Evolutionary conservation across 2,888 invertebrate species (phyloP), one percentile per base, ranked within the genome.

Genomic region (Drosophila austrosaltans): DNA sequence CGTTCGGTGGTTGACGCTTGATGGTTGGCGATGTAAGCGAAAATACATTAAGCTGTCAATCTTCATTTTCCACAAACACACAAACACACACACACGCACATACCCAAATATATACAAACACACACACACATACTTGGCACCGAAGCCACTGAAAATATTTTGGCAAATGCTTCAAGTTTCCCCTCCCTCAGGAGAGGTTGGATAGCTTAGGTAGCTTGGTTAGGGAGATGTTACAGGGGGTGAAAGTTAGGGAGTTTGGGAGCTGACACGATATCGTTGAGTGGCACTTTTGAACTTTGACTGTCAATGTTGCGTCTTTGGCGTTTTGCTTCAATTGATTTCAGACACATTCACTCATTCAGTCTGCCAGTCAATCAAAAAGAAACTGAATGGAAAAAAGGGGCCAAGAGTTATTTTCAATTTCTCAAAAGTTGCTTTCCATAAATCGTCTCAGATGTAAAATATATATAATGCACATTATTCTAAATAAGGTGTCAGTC

Each of bases 11-110:
- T 57, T 6, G 48, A 44, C 48, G 32, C 30, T 25, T 39, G 39
- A 8, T 44, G 44, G 65, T 63, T 70, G 63, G 39, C 62, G 84
- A 70, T 78, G 73, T 74, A 74, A 80, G 80, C 69, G 67, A 78
- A 78, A 81, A 79, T 80, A 87, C 86, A 85, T 85, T 85, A 86
- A 81, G 86, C 81, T 85, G 85, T 85, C 85, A 85, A 81, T 85
- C 85, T 87, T 85, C 81, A 87, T 85, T 82, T 53, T 63, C 61
- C 71, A 71, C 63, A 69, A 32, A 59, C 68, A 63, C 53, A n/a
- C n/a, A n/a, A n/a, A 57, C 53, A 63, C 68, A 63, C 48, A 69
- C 53, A 58, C 25, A 56, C 54, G 44, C 28, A 25, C 22, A 58
- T 25, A 20, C 57, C 16, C 7, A 67, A 28, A 56, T 61, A 59